phyloP scores from a whole-genome alignment of 2,888 invertebrate genomes.

The Idaea biselata region DNA sequence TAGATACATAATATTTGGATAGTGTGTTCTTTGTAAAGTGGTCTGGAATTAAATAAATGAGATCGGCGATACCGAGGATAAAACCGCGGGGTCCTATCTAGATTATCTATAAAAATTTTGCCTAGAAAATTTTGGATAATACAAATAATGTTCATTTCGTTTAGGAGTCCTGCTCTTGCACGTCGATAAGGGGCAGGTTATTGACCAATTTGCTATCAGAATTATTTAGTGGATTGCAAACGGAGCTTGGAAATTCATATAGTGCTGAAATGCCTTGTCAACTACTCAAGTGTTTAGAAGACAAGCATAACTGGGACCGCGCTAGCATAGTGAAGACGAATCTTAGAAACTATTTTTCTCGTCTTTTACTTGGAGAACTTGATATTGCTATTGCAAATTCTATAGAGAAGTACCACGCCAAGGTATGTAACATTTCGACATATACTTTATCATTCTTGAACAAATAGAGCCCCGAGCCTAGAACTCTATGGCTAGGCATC shows the following conservation, averaged over 20 bases:
- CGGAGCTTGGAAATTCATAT: constrained; percentile 46
- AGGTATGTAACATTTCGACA: constrained; percentile 36
- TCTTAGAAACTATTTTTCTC: constrained; percentile 55
- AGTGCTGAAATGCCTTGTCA: constrained; percentile 62
- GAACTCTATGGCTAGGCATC: not conserved
- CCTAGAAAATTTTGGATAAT: constrained; percentile 10
- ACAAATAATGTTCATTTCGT: constrained; percentile 17
- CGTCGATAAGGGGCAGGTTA: constrained; percentile 56
- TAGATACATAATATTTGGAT: not conserved
- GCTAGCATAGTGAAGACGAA: constrained; percentile 53
- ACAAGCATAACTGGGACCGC: constrained; percentile 67
- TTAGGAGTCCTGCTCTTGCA: constrained; percentile 66
- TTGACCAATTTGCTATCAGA: constrained; percentile 57
- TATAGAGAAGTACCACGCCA: constrained; percentile 69
- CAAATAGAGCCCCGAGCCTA: not conserved
- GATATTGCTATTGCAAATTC: constrained; percentile 69
- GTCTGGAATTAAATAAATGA: no score
- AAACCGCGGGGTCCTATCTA: no score
- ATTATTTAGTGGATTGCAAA: constrained; percentile 61
- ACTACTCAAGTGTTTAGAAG: constrained; percentile 67
- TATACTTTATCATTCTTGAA: constrained; percentile 1
- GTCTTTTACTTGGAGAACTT: constrained; percentile 59
- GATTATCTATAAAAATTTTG: not conserved
- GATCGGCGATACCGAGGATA: no score
- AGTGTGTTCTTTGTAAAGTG: constrained; percentile 3